Base-by-base conservation (phyloP, 37 sponge, comb jelly and placozoan genomes). In the Diacarnus erythraeanus region DNA sequence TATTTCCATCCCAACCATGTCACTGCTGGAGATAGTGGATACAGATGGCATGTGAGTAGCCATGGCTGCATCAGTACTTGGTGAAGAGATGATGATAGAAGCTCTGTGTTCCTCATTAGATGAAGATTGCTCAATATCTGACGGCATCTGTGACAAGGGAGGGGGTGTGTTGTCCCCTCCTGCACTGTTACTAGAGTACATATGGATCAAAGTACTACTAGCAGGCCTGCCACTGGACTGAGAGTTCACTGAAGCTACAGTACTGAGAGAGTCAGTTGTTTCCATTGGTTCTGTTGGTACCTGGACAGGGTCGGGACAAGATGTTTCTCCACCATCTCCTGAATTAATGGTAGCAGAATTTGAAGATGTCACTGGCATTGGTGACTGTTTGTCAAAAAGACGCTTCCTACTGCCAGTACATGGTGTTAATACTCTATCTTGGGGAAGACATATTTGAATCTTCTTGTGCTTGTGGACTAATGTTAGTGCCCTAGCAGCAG, bases 401-500 rank as follows among this genome's bases (percentile, higher is more conserved):
- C 25, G 42, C 42, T 35, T 42, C 12, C 23, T 6, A 23, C 26
- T 38, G 25, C 37, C n/a, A n/a, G 64, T 23, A 15, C 18, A 27
- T 25, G 64, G 20, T 63, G 6, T 6, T 30, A 15, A 27, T 63
- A 30, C 57, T 31, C 27, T 59, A 23, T 76, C 77, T 20, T 23
- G 2, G 12, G 83, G 44, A 2, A 75, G 42, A 35, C 87, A 87
- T 10, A 80, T 75, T 0, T 69, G 23, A 30, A 15, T 38, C 2
- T 79, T 79, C 57, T 69, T 51, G 34, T 36, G 29, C 69, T 54
- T 51, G 3, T 57, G 56, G 10, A 54, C 79, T 21, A 90, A 37
- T 17, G 26, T 12, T 9, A 94, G 8, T 22, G 94, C 91, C 35
- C 38, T 74, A 10, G 82, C 83, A n/a, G 94, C 94, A 21, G 94